Evolutionary conservation across 2,888 invertebrate species (phyloP), one percentile per base, ranked within the genome.

Genomic region (Ophion ventricosus): DNA sequence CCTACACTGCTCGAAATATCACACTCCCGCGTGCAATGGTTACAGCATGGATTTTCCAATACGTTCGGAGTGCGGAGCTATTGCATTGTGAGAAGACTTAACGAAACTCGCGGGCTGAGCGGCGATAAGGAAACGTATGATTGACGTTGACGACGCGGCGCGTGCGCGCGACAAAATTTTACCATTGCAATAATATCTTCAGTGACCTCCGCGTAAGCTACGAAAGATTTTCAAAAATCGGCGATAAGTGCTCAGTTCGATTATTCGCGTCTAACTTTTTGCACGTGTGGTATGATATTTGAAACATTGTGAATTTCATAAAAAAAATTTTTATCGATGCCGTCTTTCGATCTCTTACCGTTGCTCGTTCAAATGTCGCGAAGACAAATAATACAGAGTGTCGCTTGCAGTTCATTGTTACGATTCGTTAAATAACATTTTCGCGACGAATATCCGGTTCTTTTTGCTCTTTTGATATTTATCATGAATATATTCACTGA

Each of bases 41-140:
- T 2, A n/a, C 26, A 14, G 20, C 20, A 7, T 29, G 54, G 23
- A 35, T 29, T 70, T 29, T 29, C 11, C 49, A 35, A n/a, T 54
- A 40, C 35, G 23, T 23, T 57, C 40, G 14, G 57, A 59, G 54
- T 49, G 49, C 54, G 54, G 63, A 74, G 49, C 54, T 64, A 54
- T 20, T 63, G 23, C 54, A 74, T 74, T 54, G 74, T 29, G 74
- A 29, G 20, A 54, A 63, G 63, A 26, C 63, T 26, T 20, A 74
- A 49, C 26, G 63, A 74, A 64, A 74, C 73, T 64, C 63, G 49
- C 43, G 25, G 43, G 61, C 61, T 49, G 74, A 49, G 49, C 29
- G 49, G 63, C 64, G 74, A 74, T 74, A 74, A 63, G 74, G n/a
- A 74, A 64, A 74, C 49, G 54, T 74, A 49, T 63, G 54, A 26